phyloP scores from a whole-genome alignment of 2,888 invertebrate genomes.

The Cryptops parisi region DNA sequence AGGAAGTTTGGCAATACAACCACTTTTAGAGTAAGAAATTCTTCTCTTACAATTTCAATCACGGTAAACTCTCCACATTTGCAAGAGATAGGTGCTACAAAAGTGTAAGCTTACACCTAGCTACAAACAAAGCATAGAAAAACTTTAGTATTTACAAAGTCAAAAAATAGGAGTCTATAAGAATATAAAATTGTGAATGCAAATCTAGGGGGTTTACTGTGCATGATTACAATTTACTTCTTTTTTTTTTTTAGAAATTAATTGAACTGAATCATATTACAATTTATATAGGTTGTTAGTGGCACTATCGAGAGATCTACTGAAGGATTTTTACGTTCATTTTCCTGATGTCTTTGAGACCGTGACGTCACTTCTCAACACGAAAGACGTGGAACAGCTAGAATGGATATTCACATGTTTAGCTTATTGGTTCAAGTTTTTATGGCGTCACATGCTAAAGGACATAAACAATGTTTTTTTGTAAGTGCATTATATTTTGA shows the following conservation, averaged over 20 bases:
- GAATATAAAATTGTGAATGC: too few species aligned
- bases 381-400: slow-evolving; percentile 65
- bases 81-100: too few species aligned
- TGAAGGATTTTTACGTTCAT: slow-evolving; percentile 74
- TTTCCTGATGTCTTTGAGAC: slow-evolving; percentile 60
- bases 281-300: slow-evolving; percentile 52
- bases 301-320: slow-evolving; percentile 71
- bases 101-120: too few species aligned
- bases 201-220: too few species aligned
- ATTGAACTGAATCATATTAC: too few species aligned
- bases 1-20: slow-evolving; percentile 58
- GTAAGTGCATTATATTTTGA: slow-evolving; percentile 16
- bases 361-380: slow-evolving; percentile 52
- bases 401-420: slow-evolving; percentile 75
- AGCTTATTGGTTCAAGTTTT: slow-evolving; percentile 77
- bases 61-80: too few species aligned
- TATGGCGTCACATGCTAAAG: slow-evolving; percentile 49
- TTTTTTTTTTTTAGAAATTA: slow-evolving; percentile 5
- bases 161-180: too few species aligned
- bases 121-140: too few species aligned
- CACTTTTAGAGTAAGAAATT: slow-evolving; percentile 77
- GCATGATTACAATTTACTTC: too few species aligned
- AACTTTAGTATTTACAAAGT: slow-evolving; percentile 1
- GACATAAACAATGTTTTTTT: slow-evolving; percentile 22
- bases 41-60: too few species aligned